Evolutionary conservation across 2,888 invertebrate genomes (phyloP).

Genomic region (Tiliacea aurago): DNA sequence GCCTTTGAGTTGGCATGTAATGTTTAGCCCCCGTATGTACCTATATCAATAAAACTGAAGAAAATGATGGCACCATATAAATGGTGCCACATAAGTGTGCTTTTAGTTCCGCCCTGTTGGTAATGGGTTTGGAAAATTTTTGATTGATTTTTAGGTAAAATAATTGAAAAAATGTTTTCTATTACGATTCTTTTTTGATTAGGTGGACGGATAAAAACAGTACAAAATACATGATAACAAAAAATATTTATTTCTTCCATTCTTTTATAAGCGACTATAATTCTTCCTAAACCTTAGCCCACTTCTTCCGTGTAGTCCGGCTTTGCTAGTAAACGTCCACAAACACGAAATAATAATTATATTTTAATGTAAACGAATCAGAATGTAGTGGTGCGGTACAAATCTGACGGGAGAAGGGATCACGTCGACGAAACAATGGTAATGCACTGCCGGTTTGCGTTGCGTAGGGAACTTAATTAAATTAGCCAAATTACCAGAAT

Average conservation of each 20-base stretch:
- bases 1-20: not conserved
- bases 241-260: not conserved
- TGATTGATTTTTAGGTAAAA: not conserved
- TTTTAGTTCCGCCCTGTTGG: not conserved
- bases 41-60: not conserved
- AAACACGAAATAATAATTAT: slow-evolving; percentile 19
- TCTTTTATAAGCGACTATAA: not conserved
- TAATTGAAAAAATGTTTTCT: not conserved
- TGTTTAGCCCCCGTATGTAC: not conserved
- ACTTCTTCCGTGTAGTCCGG: not conserved
- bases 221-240: not conserved
- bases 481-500: slow-evolving; percentile 43
- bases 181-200: not conserved
- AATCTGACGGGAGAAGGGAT: slow-evolving; percentile 58
- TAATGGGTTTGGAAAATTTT: not conserved
- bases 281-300: not conserved
- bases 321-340: not conserved
- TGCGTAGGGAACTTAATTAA: slow-evolving; percentile 39
- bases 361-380: slow-evolving; percentile 22
- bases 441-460: slow-evolving; percentile 29
- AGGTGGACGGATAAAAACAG: not conserved
- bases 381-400: slow-evolving; percentile 25
- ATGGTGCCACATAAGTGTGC: no score
- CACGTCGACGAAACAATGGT: slow-evolving; percentile 50
- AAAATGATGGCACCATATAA: not conserved